Evolutionary conservation across 2,888 invertebrate species (phyloP).

Genomic region (Cosmia pyralina): DNA sequence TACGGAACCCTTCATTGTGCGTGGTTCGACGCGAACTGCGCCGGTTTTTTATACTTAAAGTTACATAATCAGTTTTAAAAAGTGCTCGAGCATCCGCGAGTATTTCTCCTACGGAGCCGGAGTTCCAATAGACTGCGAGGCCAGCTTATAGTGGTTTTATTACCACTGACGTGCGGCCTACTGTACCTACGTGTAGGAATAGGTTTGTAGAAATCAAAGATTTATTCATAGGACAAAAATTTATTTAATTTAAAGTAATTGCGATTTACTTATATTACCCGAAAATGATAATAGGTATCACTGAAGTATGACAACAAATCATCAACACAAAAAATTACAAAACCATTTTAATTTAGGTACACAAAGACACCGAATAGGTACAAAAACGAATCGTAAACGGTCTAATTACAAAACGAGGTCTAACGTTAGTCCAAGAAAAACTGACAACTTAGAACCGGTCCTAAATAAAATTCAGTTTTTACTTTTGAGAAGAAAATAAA

Average conservation of each 20-base stretch:
- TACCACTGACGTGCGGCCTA: neutral
- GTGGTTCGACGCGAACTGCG: too few relatives aligned
- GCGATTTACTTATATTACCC: neutral
- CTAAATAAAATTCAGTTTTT: neutral
- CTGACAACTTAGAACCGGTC: neutral
- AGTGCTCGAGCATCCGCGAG: too few relatives aligned
- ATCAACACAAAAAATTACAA: neutral
- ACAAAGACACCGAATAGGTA: neutral
- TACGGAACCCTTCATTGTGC: too few relatives aligned
- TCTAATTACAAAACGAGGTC: conserved; percentile 4
- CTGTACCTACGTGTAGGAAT: neutral
- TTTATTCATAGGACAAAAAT: neutral
- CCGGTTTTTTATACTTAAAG: too few relatives aligned
- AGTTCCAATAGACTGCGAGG: neutral
- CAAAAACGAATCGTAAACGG: neutral
- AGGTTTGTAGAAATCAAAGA: conserved; percentile 17
- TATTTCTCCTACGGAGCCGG: too few relatives aligned
- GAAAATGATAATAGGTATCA: neutral
- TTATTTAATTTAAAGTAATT: conserved; percentile 15
- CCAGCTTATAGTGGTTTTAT: neutral
- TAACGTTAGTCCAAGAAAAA: neutral
- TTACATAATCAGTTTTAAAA: too few relatives aligned
- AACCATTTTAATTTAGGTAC: neutral
- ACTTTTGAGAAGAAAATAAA: neutral
- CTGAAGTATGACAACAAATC: neutral